Conservation (phyloP, 2,797 vertebrate species). For the Cirrhinus mrigala region DNA sequence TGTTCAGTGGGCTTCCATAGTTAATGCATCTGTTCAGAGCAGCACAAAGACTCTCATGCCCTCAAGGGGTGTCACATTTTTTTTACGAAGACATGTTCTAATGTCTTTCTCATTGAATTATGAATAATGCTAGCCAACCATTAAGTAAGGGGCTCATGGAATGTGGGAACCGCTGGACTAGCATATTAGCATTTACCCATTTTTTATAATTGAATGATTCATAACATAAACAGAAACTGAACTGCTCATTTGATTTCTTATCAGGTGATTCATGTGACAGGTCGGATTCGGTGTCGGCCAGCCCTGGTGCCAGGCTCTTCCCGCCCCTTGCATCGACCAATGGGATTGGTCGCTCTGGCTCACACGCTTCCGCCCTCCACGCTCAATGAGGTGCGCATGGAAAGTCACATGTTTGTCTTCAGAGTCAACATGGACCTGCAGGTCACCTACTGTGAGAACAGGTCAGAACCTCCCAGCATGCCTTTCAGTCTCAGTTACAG, state of each 20-base stretch:
- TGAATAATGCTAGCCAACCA: not conserved
- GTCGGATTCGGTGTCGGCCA: constrained; percentile 83
- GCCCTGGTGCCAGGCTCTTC: constrained; percentile 77
- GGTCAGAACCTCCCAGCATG: constrained; percentile 71
- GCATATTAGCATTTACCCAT: not conserved
- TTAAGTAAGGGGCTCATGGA: not conserved
- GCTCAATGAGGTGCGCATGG: constrained; percentile 89
- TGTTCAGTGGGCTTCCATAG: not conserved
- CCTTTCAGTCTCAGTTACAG: not conserved
- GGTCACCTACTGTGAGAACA: constrained; percentile 93
- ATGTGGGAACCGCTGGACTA: not conserved
- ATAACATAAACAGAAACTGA: not conserved
- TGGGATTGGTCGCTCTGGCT: constrained; percentile 88
- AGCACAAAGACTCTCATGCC: not conserved
- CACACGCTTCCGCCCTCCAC: constrained; percentile 90
- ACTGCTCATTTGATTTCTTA: constrained; percentile 34
- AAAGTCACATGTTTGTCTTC: constrained; percentile 91
- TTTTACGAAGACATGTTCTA: not conserved
- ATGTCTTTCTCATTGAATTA: not conserved
- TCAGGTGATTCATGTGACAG: constrained; percentile 92
- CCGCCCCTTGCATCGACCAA: constrained; percentile 75
- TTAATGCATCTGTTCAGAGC: not conserved
- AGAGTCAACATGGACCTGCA: constrained; percentile 92
- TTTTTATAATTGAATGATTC: constrained; percentile 6
- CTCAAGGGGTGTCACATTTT: not conserved